Evolutionary conservation across 1,140 invertebrate genomes (phyloP).

Genomic region (Atopsyche davidsoni): DNA sequence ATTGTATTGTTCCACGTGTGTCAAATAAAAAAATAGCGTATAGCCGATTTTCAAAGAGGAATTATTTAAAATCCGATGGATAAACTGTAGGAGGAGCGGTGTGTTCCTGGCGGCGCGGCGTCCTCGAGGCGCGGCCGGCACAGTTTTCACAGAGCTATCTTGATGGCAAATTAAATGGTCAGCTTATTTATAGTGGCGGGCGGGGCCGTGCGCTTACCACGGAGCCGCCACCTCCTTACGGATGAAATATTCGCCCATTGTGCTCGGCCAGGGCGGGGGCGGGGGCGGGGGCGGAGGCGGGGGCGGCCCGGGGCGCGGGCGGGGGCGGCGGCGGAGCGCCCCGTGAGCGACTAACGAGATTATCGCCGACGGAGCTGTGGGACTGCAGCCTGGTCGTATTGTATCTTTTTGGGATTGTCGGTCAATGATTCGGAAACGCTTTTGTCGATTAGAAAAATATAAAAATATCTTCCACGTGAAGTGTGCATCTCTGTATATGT

Average conservation of each 20-base stretch:
- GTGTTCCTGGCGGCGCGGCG: background rate
- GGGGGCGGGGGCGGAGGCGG: background rate
- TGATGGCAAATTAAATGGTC: conserved; percentile 23
- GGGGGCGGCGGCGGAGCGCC: conserved; percentile 15
- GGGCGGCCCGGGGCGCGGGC: background rate
- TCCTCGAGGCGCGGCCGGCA: no score
- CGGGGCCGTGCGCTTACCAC: no score
- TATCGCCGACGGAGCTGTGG: conserved; percentile 6
- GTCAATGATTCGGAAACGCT: no score
- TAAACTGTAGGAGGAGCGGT: background rate
- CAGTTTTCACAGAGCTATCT: conserved; percentile 13
- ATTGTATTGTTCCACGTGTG: no score
- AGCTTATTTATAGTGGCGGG: conserved; percentile 21
- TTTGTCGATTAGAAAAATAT: no score
- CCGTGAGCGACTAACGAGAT: conserved; percentile 25
- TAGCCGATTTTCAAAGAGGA: no score
- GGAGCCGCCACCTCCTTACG: conserved; percentile 19
- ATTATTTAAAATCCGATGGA: conserved; percentile 1
- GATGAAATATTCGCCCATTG: conserved; percentile 24
- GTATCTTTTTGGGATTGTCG: conserved; percentile 3
- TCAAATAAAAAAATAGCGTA: no score
- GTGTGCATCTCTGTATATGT: no score
- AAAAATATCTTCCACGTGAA: no score
- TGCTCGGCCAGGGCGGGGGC: background rate
- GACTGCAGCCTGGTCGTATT: background rate